These are phyloP conservation scores for Hoplodrina blanda DNA, from an alignment of 2,888 invertebrate species.

Conservation along the genomic window DNA sequence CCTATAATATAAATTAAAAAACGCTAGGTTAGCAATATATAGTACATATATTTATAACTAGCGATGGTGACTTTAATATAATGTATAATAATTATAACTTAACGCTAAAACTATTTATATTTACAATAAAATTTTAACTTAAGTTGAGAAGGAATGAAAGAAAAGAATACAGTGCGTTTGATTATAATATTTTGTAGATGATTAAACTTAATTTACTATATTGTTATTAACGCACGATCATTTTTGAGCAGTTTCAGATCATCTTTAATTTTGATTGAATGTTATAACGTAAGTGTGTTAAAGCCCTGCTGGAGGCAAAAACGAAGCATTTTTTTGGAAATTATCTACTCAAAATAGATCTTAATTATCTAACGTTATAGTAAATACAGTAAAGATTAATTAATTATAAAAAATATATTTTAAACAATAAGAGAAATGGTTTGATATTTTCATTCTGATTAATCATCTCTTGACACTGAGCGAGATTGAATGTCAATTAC, in stretches of 20 bases:
- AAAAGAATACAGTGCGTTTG: constrained; percentile 14
- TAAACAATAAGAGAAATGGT: neutral
- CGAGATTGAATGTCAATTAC: neutral
- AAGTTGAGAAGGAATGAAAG: constrained; percentile 38
- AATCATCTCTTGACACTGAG: neutral
- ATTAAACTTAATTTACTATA: constrained; percentile 22
- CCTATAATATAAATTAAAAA: neutral
- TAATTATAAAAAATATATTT: neutral
- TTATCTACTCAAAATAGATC: no score
- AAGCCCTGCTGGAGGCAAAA: constrained; percentile 34
- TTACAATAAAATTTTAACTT: constrained; percentile 49
- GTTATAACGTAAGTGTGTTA: neutral
- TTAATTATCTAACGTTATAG: neutral
- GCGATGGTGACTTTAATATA: constrained; percentile 5
- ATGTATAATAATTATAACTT: constrained; percentile 10
- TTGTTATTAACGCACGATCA: neutral
- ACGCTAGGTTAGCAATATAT: constrained; percentile 48
- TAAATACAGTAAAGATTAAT: neutral
- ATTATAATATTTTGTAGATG: neutral
- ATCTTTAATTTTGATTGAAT: neutral
- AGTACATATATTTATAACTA: constrained; percentile 44
- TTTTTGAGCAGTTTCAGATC: neutral
- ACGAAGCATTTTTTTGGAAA: neutral
- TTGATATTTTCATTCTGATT: neutral
- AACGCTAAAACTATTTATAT: constrained; percentile 28